These are phyloP conservation scores for Platalea minor DNA, from an alignment of 2,797 vertebrate genomes.

Conservation along the genomic window DNA sequence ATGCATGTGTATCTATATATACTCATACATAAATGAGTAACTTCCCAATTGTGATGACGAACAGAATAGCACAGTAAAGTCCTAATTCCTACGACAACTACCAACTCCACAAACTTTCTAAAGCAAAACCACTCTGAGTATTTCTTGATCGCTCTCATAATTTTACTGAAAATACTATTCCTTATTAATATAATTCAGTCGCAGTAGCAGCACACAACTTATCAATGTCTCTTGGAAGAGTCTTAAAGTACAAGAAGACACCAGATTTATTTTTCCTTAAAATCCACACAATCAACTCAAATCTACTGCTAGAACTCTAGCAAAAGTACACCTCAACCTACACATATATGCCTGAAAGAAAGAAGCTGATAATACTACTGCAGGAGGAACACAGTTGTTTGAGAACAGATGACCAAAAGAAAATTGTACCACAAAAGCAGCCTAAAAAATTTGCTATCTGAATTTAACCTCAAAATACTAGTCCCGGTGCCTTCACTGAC, in stretches of 20 bases:
- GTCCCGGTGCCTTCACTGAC: not conserved
- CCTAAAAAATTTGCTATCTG: not conserved
- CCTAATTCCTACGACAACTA: not conserved
- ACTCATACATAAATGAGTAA: not conserved
- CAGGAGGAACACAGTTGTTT: not conserved
- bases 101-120: not conserved
- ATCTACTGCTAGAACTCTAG: not conserved
- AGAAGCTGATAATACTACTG: not conserved
- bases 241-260: not conserved
- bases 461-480: not conserved
- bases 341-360: not conserved
- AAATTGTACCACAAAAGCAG: not conserved
- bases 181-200: not conserved
- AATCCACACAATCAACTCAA: not conserved
- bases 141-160: not conserved
- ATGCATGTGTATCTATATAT: not conserved
- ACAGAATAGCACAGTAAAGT: not conserved
- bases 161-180: not conserved
- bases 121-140: not conserved
- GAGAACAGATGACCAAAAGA: not conserved
- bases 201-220: not conserved
- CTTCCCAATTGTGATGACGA: not conserved
- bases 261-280: not conserved
- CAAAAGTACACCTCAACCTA: not conserved
- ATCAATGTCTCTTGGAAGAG: not conserved